phyloP scores from a whole-genome alignment of 2,797 vertebrate genomes.

The Enteromius trimaculatus region DNA sequence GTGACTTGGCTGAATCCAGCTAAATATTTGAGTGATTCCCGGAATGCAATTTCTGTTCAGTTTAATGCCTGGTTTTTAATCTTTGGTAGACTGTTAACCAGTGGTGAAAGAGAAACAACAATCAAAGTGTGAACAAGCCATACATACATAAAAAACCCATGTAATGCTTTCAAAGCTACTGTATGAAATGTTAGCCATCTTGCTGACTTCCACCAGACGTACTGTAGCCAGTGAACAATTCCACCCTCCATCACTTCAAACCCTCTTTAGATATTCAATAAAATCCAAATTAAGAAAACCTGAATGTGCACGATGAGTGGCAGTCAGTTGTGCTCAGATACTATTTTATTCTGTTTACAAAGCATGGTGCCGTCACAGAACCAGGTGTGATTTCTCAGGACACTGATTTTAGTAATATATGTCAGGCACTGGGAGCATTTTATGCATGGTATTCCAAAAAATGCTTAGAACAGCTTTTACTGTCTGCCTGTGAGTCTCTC shows the following conservation, averaged over 20 bases:
- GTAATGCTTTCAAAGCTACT: not conserved
- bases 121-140: not conserved
- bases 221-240: not conserved
- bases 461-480: constrained; percentile 7
- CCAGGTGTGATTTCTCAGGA: constrained; percentile 30
- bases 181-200: not conserved
- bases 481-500: not conserved
- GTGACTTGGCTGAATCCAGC: constrained; percentile 3
- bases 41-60: not conserved
- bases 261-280: not conserved
- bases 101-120: not conserved
- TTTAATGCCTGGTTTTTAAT: not conserved
- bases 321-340: not conserved
- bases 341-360: not conserved
- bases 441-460: not conserved
- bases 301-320: not conserved
- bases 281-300: not conserved
- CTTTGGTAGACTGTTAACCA: not conserved
- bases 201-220: constrained; percentile 3
- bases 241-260: not conserved
- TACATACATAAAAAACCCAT: not conserved
- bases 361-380: not conserved
- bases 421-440: not conserved
- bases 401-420: not conserved
- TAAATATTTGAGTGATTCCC: not conserved